Evolutionary conservation across 2,888 invertebrate genomes (phyloP), one percentile per base, ranked within the genome.

Genomic region (Chrysodeixis includens): DNA sequence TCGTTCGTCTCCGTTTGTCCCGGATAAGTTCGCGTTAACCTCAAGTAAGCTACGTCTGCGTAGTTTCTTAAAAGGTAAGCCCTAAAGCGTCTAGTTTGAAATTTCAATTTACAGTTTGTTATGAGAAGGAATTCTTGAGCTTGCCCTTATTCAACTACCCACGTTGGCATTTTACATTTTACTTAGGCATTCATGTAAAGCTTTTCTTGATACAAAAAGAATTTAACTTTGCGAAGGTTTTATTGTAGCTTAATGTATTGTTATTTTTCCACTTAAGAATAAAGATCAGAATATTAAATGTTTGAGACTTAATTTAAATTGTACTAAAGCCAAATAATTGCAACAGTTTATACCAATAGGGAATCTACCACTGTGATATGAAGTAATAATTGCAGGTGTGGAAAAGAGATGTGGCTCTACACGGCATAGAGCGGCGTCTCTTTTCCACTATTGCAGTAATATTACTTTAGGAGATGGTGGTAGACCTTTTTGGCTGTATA

Each of bases 51-150:
- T n/a, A n/a, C n/a, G n/a, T 56, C 32, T 51, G 40, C 49, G 10
- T 56, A 22, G 55, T 32, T 49, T 49, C 30, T 14, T 14, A 44
- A 22, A 54, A 46, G 32, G 46, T 20, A 49, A 10, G 56, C 26
- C 55, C 32, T 22, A 8, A 55, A 62, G 62, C 62, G 55, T 35
- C 26, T 56, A 49, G 61, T 56, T 56, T 20, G 62, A 26, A 20
- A 49, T 49, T 46, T 20, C 9, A 49, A 49, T 49, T 10, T 49
- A 20, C 7, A 55, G 46, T 61, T 61, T 49, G 30, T 54, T 46
- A 18, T 44, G 44, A 54, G 30, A 14, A 30, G 56, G 8, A 12
- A 57, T 14, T 35, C 20, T 53, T 57, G 30, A 53, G 44, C 40
- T 40, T 60, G 20, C 18, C 20, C 35, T 52, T 52, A 14, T 26